Percentiles rank a stretch among this genome's conserved stretches.
These are phyloP conservation scores for Xenopus borealis DNA, from an alignment of 2,113 vertebrate species.

Conservation along the genomic window DNA sequence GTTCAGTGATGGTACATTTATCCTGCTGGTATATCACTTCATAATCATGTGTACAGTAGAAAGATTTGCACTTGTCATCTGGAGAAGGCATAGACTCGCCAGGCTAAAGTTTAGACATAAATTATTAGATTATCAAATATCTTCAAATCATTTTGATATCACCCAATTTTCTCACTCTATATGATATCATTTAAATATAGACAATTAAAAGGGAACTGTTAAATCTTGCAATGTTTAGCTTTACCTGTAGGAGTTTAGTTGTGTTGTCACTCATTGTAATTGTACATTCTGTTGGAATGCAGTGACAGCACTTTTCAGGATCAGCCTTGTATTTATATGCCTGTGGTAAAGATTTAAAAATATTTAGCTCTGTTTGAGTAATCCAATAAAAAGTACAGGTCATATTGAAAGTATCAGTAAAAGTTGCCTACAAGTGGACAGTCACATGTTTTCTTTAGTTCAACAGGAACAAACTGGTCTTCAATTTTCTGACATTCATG, in stretches of 20 bases:
- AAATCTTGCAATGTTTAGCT: too few species aligned
- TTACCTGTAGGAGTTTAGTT: too few species aligned
- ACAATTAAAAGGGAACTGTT: too few species aligned
- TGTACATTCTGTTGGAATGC: slow-evolving; percentile 51
- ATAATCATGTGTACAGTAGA: background rate
- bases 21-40: background rate
- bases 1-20: slow-evolving; percentile 6
- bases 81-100: slow-evolving; percentile 3
- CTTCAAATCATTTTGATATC: too few species aligned
- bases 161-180: too few species aligned
- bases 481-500: slow-evolving; percentile 16
- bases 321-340: slow-evolving; percentile 55
- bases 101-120: slow-evolving; percentile 19
- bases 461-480: slow-evolving; percentile 3
- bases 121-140: background rate
- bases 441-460: slow-evolving; percentile 17
- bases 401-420: background rate
- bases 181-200: too few species aligned
- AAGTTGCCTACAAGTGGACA: slow-evolving; percentile 4
- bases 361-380: too few species aligned
- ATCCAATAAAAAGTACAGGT: too few species aligned
- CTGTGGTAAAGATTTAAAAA: slow-evolving; percentile 44
- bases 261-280: background rate
- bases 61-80: slow-evolving; percentile 14
- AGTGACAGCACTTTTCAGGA: slow-evolving; percentile 56